Conservation (phyloP, 2,888 invertebrate genomes). For the Cremastinae sp. region DNA sequence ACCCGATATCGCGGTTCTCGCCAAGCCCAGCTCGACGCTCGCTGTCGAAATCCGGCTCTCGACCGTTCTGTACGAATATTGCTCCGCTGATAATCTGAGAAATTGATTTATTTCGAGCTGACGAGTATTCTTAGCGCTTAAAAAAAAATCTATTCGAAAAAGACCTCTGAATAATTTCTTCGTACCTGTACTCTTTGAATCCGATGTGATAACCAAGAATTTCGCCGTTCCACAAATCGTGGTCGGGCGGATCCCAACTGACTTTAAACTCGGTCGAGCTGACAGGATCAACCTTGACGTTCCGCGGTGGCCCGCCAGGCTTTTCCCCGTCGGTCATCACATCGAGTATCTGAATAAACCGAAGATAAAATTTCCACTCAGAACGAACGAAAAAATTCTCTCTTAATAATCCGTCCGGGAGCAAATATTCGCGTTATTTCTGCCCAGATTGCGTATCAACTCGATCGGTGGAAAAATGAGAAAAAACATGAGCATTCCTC, state of each 20-base stretch:
- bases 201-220: conserved; percentile 93
- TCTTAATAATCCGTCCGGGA: conserved; percentile 15
- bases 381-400: neutral
- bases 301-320: conserved; percentile 91
- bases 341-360: conserved; percentile 73
- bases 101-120: conserved; percentile 3
- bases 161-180: neutral
- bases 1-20: conserved; percentile 77
- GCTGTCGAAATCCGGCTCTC: conserved; percentile 78
- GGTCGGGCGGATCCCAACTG: conserved; percentile 93
- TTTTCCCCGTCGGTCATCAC: conserved; percentile 79
- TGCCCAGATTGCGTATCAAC: neutral
- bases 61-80: conserved; percentile 77
- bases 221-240: conserved; percentile 93
- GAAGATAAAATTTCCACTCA: conserved; percentile 18
- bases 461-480: too few species aligned
- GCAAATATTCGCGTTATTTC: conserved; percentile 10
- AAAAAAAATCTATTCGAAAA: too few species aligned
- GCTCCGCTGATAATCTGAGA: conserved; percentile 71
- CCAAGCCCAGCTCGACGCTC: conserved; percentile 76
- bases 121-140: neutral
- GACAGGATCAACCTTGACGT: conserved; percentile 91
- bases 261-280: conserved; percentile 92
- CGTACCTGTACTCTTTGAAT: conserved; percentile 85
- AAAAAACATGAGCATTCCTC: too few species aligned